Base-by-base conservation (phyloP, 2,113 vertebrate species). In the Chaenocephalus aceratus region DNA sequence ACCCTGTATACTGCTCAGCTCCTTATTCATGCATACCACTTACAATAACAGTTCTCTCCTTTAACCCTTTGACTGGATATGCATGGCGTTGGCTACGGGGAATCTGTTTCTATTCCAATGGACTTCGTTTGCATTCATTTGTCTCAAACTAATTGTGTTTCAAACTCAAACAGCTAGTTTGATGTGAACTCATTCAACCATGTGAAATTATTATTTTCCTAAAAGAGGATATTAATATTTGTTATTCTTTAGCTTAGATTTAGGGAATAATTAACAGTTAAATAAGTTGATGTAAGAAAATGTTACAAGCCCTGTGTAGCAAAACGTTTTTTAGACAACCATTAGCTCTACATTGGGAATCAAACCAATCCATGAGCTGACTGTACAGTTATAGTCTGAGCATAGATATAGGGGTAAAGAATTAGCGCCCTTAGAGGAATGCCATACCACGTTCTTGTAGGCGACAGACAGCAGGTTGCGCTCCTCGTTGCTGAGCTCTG, bases 381-480 rank as follows among this genome's bases (percentile, higher is more conserved):
- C 49, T 9, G 34, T 3, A 36, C 44, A 10, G 18, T 13, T 18
- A 7, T 14, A 45, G 3, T 7, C 16, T 1, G 5, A 51, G 18
- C 12, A 5, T 26, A 10, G 10, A 8, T 14, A 62, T 14, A 30
- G 2, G 11, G 21, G 13, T 41, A 41, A 41, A 41, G 36, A 41
- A 60, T 16, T 1, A 41, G 10, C 68, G 21, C 13, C 2, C 6
- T 14, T 21, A 21, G 52, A n/a, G 5, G 4, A 58, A 63, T n/a
- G 52, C 26, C 93, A 1, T 91, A 94, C 98, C 90, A 99, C 98
- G 0, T 99, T 99, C 96, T 99, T 99, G 94, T 99, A 99, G 92
- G 98, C 98, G 3, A 99, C 98, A 0, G 98, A 99, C 48, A 99
- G 97, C 57, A 99, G 96, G 88, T 99, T 99, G 84, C 98, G 96